Evolutionary conservation across 1,140 invertebrate genomes (phyloP).

Genomic region (Cydia splendana): DNA sequence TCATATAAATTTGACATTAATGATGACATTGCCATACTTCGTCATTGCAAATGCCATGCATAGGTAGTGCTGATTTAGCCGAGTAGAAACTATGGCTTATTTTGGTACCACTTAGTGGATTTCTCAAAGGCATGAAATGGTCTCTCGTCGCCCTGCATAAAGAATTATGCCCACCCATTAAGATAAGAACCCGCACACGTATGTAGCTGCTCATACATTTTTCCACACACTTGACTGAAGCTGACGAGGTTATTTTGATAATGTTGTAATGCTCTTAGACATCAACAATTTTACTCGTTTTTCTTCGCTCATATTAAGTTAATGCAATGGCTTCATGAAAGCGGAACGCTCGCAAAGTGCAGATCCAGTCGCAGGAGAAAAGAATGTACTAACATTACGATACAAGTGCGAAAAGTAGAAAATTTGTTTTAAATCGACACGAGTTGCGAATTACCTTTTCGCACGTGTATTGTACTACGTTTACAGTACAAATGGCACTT

Average conservation of each 20-base stretch:
- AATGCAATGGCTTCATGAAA: background rate
- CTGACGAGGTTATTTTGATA: slow-evolving; percentile 19
- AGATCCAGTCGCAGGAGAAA: background rate
- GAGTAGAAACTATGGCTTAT: background rate
- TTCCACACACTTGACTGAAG: slow-evolving; percentile 4
- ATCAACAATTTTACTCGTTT: slow-evolving; percentile 1
- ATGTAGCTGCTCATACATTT: background rate
- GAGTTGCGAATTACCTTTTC: too few relatives aligned
- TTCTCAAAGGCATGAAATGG: slow-evolving; percentile 15
- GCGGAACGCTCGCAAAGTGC: background rate
- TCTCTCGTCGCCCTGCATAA: slow-evolving; percentile 16
- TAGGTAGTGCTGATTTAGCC: background rate
- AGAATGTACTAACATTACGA: too few relatives aligned
- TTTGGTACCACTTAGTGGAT: background rate
- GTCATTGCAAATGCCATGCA: too few relatives aligned
- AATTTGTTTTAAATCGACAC: too few relatives aligned
- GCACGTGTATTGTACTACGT: too few relatives aligned
- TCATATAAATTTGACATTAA: too few relatives aligned
- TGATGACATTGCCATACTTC: too few relatives aligned
- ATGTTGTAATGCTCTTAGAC: background rate
- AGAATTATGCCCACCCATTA: slow-evolving; percentile 23
- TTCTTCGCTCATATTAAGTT: background rate
- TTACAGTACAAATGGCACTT: too few relatives aligned
- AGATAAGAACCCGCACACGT: slow-evolving; percentile 21
- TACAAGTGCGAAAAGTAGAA: too few relatives aligned